Evolutionary conservation across 2,113 vertebrate genomes (phyloP).

Genomic region (Donacobius atricapilla): DNA sequence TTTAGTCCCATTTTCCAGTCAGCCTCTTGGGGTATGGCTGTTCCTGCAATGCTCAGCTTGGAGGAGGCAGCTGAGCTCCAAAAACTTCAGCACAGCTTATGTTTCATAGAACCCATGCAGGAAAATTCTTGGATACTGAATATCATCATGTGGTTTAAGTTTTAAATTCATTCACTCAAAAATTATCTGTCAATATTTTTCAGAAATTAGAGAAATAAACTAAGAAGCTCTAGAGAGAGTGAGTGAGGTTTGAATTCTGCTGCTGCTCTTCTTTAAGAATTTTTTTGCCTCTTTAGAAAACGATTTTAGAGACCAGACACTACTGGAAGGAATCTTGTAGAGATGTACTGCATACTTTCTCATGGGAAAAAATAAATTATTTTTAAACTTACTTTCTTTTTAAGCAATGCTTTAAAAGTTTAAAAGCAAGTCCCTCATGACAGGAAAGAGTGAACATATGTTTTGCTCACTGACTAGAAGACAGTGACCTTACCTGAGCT

Average conservation of each 20-base stretch:
- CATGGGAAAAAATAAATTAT: not conserved
- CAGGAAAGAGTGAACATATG: not conserved
- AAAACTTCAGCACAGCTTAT: not conserved
- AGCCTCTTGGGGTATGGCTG: not conserved
- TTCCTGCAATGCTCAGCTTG: not conserved
- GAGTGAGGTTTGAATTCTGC: not conserved
- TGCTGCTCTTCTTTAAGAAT: not conserved
- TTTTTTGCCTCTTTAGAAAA: not conserved
- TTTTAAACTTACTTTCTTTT: not conserved
- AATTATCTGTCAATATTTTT: not conserved
- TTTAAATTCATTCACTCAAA: not conserved
- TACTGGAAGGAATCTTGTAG: too few species aligned
- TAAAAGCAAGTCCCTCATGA: not conserved
- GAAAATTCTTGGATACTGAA: not conserved
- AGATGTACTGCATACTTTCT: accelerated
- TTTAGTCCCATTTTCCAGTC: not conserved
- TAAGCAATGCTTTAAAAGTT: not conserved
- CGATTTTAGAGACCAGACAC: not conserved
- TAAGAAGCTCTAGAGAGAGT: not conserved
- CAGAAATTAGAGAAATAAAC: not conserved
- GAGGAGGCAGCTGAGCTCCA: not conserved
- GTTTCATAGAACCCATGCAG: not conserved
- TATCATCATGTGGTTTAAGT: not conserved
- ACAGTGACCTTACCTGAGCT: not conserved
- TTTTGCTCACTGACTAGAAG: not conserved